Evolutionary conservation across 2,797 vertebrate genomes (phyloP).

Genomic region (Glossophaga mutica): DNA sequence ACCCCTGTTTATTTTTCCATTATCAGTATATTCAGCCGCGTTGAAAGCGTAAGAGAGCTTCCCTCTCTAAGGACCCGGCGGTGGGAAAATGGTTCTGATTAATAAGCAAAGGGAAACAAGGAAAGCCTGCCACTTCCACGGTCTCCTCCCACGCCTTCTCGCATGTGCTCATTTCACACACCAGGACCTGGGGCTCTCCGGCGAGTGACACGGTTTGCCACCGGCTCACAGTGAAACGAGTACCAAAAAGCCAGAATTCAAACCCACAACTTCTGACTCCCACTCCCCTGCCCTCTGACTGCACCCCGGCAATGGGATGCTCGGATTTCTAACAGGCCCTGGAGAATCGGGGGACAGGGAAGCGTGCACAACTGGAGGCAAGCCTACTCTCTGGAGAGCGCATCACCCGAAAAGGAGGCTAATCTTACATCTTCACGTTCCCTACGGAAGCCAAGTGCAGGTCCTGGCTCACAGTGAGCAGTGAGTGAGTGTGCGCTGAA

Average conservation of each 20-base stretch:
- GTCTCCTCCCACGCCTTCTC: background rate
- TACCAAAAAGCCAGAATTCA: background rate
- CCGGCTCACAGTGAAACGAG: background rate
- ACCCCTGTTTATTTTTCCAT: conserved; percentile 51
- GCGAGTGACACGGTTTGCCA: background rate
- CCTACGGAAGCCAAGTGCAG: background rate
- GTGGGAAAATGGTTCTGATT: conserved; percentile 4
- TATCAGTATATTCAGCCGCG: conserved; percentile 18
- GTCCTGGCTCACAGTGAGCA: background rate
- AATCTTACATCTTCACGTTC: background rate
- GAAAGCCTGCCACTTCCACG: background rate
- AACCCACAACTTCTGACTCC: background rate
- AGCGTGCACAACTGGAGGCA: background rate
- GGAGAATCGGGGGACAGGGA: background rate
- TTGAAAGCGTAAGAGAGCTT: background rate
- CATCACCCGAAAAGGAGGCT: background rate
- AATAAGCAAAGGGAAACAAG: background rate
- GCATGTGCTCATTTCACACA: background rate
- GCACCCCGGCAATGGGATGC: background rate
- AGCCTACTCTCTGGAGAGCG: background rate
- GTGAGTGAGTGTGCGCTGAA: background rate
- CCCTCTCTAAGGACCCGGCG: background rate
- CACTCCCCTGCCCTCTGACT: background rate
- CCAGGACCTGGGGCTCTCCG: background rate
- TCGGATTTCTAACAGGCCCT: background rate